Base-by-base conservation (phyloP, 2,797 vertebrate species). In the Rachycentron canadum region DNA sequence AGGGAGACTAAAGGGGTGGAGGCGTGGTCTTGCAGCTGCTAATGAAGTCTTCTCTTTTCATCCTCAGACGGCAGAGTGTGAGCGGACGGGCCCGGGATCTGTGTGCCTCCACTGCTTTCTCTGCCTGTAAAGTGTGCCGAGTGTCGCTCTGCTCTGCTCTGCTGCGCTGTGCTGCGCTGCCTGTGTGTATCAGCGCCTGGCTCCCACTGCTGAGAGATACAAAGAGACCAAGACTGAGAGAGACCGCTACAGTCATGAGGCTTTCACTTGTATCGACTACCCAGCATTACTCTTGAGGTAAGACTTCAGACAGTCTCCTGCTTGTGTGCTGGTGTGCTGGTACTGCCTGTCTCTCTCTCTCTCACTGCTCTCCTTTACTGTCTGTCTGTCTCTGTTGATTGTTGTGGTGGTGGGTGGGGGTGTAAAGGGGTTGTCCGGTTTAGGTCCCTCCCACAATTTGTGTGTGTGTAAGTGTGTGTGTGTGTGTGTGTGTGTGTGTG, bases 1-100 rank as follows among this genome's bases (percentile, higher is more conserved):
- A 90, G 89, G 95, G 86, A 89, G 87, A 73, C 80, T 82, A 77
- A 59, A 85, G 78, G 82, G 86, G 69, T 73, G 93, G 94, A 93
- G 96, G 94, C 95, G 96, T 94, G 94, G 95, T 95, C 90, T 73
- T 95, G 91, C 87, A 94, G 95, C 94, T 96, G 95, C 95, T 95
- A 96, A 97, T 97, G 97, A 97, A 97, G 95, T 96, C 94, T 96
- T 96, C 95, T 97, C 96, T 96, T 97, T 97, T 96, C 95, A 96
- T 96, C 95, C 96, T 93, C 96, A 96, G 96, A 96, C 95, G 95
- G 94, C 96, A 93, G 94, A 95, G 92, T 92, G 94, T 92, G 93
- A 93, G 96, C 94, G 92, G 90, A 84, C 90, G 93, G 92, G 94
- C 95, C 91, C 83, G 87, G 94, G 94, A 91, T 93, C 95, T 95